Base-by-base conservation (phyloP, 1,140 invertebrate genomes). In the Drosophila murphyi region DNA sequence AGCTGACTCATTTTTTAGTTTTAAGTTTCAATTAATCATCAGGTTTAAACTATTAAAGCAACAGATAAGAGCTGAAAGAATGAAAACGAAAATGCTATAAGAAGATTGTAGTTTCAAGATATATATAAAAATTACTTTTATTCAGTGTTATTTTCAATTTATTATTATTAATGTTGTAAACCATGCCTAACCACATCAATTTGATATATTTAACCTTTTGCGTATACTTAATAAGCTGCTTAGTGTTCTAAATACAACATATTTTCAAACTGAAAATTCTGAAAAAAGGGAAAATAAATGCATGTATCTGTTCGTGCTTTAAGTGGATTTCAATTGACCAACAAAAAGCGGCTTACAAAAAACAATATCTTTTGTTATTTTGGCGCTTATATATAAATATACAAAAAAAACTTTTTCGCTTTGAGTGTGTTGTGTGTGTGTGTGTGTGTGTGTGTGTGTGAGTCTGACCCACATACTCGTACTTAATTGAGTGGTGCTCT, bases 401-500 rank as follows among this genome's bases (percentile, higher is more conserved):
- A 12, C 31, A 29, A 3, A 43, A 56, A 39, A 28, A 34, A 12
- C 56, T 8, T 34, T 45, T 60, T 34, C 54, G 20, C 31, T 52
- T 20, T 45, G 0, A 45, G 20, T 6, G 12, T 43, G 39, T n/a
- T 3, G 8, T 43, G 39, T 12, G 31, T 5, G 41, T 8, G 43
- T 7, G 59, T 28, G 31, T 43, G 57, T 43, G 39, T 12, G 31
- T 5, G 41, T 8, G 43, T 7, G 59, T 28, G 31, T 43, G 57
- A 5, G 37, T 5, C 50, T 28, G 31, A 54, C 52, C 70, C 61
- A 67, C 61, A 82, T 65, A 76, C 59, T n/a, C 10, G 39, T 43
- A 43, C 10, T 85, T 83, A 83, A 83, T 83, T 83, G 81, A 87
- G 56, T 72, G 35, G 65, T 83, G 76, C 60, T 71, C 72, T 88